These are phyloP conservation scores for Orthosia gothica DNA, from an alignment of 2,888 invertebrate species.

Conservation along the genomic window DNA sequence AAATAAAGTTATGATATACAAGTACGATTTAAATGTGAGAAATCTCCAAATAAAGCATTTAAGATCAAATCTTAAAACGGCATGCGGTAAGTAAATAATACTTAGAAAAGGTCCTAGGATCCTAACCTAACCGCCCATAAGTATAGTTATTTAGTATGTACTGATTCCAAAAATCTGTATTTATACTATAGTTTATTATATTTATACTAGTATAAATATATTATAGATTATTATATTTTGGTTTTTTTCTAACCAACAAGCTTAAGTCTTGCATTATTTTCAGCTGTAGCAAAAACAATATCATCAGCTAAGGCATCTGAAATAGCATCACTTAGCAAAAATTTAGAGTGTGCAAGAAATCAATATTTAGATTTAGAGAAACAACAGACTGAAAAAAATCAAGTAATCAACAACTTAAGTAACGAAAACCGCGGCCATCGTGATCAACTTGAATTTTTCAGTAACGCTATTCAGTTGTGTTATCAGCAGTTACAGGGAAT, in stretches of 20 bases:
- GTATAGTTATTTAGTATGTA: background rate
- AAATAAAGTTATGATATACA: slow-evolving; percentile 70
- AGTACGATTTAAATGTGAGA: slow-evolving; percentile 71
- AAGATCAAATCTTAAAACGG: slow-evolving; percentile 74
- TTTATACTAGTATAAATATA: too few relatives aligned
- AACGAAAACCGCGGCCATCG: slow-evolving; percentile 71
- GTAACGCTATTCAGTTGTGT: slow-evolving; percentile 76
- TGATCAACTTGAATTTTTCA: slow-evolving; percentile 72
- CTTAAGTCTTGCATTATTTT: slow-evolving; percentile 45
- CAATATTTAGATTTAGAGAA: slow-evolving; percentile 72
- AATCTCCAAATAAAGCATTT: slow-evolving; percentile 74
- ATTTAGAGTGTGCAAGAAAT: slow-evolving; percentile 70
- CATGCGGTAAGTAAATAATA: slow-evolving; percentile 75
- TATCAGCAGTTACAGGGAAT: slow-evolving; percentile 77
- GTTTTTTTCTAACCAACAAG: background rate
- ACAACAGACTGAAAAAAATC: slow-evolving; percentile 65
- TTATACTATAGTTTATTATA: too few relatives aligned
- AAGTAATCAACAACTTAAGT: slow-evolving; percentile 66
- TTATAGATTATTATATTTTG: too few relatives aligned
- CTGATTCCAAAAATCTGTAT: background rate
- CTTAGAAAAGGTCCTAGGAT: background rate
- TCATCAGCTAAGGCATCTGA: slow-evolving; percentile 76
- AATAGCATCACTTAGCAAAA: slow-evolving; percentile 67
- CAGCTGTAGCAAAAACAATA: slow-evolving; percentile 78
- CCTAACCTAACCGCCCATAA: too few relatives aligned